Evolutionary conservation across 2,888 invertebrate species (phyloP).

Genomic region (Merodon equestris): DNA sequence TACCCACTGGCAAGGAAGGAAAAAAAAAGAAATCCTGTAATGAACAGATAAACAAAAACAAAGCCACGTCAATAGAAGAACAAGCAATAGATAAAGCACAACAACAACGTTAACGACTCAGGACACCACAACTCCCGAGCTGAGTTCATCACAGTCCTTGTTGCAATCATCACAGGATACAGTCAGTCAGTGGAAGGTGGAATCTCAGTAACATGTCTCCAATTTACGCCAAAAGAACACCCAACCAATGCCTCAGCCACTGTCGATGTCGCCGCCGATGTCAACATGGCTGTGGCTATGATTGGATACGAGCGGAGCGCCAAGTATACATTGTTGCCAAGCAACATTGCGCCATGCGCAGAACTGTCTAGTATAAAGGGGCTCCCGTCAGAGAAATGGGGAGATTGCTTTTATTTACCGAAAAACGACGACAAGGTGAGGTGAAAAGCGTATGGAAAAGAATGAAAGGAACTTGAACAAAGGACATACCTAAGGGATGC

Average conservation of each 20-base stretch:
- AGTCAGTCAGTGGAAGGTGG: constrained; percentile 9
- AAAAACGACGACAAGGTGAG: constrained; percentile 38
- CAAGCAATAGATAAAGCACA: constrained; percentile 13
- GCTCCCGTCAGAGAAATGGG: neutral
- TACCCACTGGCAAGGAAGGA: constrained; percentile 25
- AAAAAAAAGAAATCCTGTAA: constrained; percentile 55
- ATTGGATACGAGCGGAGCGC: constrained; percentile 41
- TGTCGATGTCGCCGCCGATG: constrained; percentile 39
- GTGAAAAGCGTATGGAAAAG: constrained; percentile 9
- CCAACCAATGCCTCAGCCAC: neutral
- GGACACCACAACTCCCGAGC: constrained; percentile 13
- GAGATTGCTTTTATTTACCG: constrained; percentile 50
- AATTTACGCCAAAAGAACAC: constrained; percentile 42
- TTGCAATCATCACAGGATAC: constrained; percentile 61
- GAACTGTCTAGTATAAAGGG: neutral
- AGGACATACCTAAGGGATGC: constrained; percentile 64
- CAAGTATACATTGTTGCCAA: constrained; percentile 58
- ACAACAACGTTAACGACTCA: no score
- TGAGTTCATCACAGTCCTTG: constrained; percentile 58
- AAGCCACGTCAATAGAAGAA: constrained; percentile 53
- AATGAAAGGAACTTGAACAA: constrained; percentile 48
- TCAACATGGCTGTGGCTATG: constrained; percentile 61
- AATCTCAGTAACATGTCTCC: constrained; percentile 67
- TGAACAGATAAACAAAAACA: constrained; percentile 69
- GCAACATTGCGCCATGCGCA: constrained; percentile 66